phyloP scores from a whole-genome alignment of 2,113 vertebrate species.

The Etheostoma spectabile region DNA sequence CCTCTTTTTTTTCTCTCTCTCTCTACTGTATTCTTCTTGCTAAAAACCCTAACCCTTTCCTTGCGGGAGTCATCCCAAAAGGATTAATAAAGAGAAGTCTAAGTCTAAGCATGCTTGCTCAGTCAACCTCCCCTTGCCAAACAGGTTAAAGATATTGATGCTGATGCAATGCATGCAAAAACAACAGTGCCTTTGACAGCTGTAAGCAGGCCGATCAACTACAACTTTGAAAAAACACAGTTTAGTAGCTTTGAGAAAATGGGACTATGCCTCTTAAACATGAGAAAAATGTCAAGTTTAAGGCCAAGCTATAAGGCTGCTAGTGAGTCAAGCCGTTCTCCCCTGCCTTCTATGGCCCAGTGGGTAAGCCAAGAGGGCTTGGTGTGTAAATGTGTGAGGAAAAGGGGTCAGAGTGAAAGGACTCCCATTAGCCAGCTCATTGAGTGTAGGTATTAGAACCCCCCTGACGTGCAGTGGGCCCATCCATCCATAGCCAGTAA shows the following conservation, averaged over 20 bases:
- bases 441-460: slow-evolving; percentile 72
- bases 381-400: slow-evolving; percentile 72
- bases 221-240: slow-evolving; percentile 50
- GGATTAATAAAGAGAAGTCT: too few relatives aligned
- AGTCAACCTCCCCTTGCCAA: slow-evolving; percentile 29
- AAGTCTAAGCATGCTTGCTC: background rate
- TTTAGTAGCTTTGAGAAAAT: slow-evolving; percentile 54
- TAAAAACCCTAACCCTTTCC: too few relatives aligned
- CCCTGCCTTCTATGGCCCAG: slow-evolving; percentile 36
- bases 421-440: slow-evolving; percentile 79
- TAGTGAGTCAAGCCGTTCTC: slow-evolving; percentile 38
- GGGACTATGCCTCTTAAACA: slow-evolving; percentile 46
- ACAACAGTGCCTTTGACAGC: slow-evolving; percentile 44
- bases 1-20: too few relatives aligned
- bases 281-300: slow-evolving; percentile 60
- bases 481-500: slow-evolving; percentile 71
- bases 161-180: slow-evolving; percentile 39
- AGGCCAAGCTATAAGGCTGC: slow-evolving; percentile 27
- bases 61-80: too few relatives aligned
- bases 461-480: slow-evolving; percentile 57
- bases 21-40: too few relatives aligned
- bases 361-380: slow-evolving; percentile 62
- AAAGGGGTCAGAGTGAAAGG: slow-evolving; percentile 74
- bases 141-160: slow-evolving; percentile 44
- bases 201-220: slow-evolving; percentile 39